Evolutionary conservation across 2,888 invertebrate species (phyloP).

Genomic region (Odontomyia ornata): DNA sequence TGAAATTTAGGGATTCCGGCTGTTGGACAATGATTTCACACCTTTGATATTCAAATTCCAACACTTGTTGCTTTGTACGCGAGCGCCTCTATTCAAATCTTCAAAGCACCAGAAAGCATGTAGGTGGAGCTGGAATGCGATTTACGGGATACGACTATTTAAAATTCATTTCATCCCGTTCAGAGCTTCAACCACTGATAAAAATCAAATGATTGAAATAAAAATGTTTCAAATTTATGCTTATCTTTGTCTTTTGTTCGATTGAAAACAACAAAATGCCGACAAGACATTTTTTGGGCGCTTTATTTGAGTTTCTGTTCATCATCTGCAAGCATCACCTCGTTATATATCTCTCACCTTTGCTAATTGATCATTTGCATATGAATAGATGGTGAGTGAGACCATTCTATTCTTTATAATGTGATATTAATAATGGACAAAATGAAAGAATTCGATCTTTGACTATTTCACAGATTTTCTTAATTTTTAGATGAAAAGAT

Average conservation of each 20-base stretch:
- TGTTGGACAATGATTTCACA: slow-evolving; percentile 35
- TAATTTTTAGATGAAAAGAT: too few relatives aligned
- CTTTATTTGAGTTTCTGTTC: neutral
- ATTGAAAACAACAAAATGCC: slow-evolving; percentile 21
- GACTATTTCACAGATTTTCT: neutral
- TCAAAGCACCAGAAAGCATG: slow-evolving; percentile 2
- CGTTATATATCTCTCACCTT: slow-evolving; percentile 36
- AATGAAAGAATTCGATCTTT: neutral
- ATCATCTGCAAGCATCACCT: slow-evolving; percentile 14
- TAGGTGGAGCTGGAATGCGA: slow-evolving; percentile 37
- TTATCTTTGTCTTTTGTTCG: slow-evolving; percentile 25
- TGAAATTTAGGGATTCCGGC: slow-evolving; percentile 16
- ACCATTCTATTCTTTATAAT: neutral
- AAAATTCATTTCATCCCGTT: slow-evolving; percentile 28
- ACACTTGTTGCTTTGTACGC: neutral
- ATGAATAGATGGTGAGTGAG: slow-evolving; percentile 12
- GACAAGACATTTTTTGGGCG: neutral
- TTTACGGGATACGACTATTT: slow-evolving; percentile 3
- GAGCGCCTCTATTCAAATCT: slow-evolving; percentile 30
- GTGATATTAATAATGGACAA: slow-evolving; percentile 11
- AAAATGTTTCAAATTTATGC: slow-evolving; percentile 11
- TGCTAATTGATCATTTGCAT: slow-evolving; percentile 43
- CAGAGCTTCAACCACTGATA: neutral
- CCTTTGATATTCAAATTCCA: slow-evolving; percentile 40
- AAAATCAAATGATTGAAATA: slow-evolving; percentile 20